phyloP scores from a whole-genome alignment of 2,113 vertebrate species.

The Platanista minor region DNA sequence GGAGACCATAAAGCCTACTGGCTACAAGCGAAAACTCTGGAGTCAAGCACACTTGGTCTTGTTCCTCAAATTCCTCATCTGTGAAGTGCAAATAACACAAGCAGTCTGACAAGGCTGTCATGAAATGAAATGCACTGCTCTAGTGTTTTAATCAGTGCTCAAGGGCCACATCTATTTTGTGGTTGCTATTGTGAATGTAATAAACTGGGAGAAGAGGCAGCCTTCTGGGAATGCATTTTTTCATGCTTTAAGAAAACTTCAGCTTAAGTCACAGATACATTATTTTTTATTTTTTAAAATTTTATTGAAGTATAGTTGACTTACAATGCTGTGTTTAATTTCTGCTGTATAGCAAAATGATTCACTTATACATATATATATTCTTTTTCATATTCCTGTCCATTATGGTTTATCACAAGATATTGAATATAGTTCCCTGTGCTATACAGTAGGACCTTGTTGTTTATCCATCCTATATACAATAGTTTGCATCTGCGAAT shows the following conservation, averaged over 20 bases:
- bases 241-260: background rate
- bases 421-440: background rate
- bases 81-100: conserved; percentile 18
- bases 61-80: background rate
- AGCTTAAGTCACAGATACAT: background rate
- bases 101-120: background rate
- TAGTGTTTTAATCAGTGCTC: background rate
- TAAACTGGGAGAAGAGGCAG: background rate
- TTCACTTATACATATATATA: background rate
- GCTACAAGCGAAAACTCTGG: background rate
- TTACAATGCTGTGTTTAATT: background rate
- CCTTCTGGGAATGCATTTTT: background rate
- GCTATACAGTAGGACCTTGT: background rate
- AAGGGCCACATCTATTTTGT: background rate
- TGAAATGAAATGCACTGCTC: background rate
- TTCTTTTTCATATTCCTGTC: background rate
- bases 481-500: background rate
- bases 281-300: background rate
- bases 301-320: background rate
- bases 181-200: background rate
- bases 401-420: background rate
- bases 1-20: background rate
- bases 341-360: background rate
- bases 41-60: background rate
- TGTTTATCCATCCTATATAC: background rate